phyloP scores from a whole-genome alignment of 1,140 invertebrate species.

The Drosophila mojavensis region DNA sequence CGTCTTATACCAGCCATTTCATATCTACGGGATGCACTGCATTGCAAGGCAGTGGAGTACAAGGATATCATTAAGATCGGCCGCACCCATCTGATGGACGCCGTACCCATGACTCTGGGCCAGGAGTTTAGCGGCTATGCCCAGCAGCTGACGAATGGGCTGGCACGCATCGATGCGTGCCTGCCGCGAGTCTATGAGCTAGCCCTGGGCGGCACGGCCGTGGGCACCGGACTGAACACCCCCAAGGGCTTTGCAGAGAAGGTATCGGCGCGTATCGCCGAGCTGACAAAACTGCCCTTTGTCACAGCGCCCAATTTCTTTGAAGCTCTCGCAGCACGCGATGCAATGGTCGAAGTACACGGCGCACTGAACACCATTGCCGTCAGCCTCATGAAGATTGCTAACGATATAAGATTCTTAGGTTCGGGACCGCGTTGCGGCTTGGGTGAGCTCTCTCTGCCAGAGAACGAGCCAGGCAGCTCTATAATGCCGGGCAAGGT shows the following conservation, averaged over 20 bases:
- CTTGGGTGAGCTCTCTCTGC: constrained; percentile 95
- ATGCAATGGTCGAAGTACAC: constrained; percentile 97
- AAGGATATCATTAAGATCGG: constrained; percentile 98
- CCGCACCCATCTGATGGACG: constrained; percentile 94
- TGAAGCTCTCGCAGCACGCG: constrained; percentile 97
- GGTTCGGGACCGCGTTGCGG: constrained; percentile 98
- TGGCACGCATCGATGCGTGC: constrained; percentile 92
- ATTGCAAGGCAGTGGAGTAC: constrained; percentile 93
- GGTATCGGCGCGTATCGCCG: constrained; percentile 92
- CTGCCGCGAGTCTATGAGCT: constrained; percentile 95
- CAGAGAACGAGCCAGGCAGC: constrained; percentile 99
- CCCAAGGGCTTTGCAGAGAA: constrained; percentile 94
- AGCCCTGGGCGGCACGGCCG: constrained; percentile 98
- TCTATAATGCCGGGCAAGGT: constrained; percentile 99
- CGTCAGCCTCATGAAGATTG: constrained; percentile 98
- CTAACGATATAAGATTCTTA: constrained; percentile 97
- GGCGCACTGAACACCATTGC: constrained; percentile 98
- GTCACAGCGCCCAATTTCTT: constrained; percentile 98
- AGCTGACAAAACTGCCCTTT: constrained; percentile 93
- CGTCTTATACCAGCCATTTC: constrained; percentile 92
- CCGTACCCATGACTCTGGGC: constrained; percentile 97
- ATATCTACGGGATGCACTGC: constrained; percentile 89
- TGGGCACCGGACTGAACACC: constrained; percentile 98
- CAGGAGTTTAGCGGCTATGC: constrained; percentile 99
- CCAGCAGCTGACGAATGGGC: constrained; percentile 93